Evolutionary conservation across 2,113 vertebrate species (phyloP).

Genomic region (Pleuronectes platessa): DNA sequence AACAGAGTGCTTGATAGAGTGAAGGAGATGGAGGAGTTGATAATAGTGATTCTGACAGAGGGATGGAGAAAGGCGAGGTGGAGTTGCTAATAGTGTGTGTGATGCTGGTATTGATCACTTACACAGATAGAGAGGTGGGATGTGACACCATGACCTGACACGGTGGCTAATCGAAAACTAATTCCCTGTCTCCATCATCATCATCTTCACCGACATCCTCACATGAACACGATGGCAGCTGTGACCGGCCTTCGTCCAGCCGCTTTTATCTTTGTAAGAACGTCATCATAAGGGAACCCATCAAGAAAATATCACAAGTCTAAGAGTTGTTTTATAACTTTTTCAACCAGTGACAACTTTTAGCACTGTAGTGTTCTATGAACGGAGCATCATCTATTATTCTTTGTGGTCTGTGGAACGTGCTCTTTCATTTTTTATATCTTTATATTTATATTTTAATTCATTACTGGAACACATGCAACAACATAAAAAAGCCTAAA

Average conservation of each 20-base stretch:
- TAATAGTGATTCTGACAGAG: constrained; percentile 72
- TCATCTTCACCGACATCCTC: constrained; percentile 54
- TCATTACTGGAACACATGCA: too few relatives aligned
- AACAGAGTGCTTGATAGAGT: constrained; percentile 14
- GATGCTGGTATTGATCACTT: constrained; percentile 76
- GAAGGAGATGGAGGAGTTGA: constrained; percentile 42
- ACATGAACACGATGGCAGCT: constrained; percentile 21
- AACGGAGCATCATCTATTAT: not conserved
- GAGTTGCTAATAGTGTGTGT: constrained; percentile 72
- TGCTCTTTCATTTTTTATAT: too few relatives aligned
- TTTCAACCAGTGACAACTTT: not conserved
- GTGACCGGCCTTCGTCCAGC: constrained; percentile 24
- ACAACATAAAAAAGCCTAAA: too few relatives aligned
- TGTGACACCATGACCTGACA: constrained; percentile 72
- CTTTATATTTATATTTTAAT: too few relatives aligned
- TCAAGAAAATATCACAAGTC: not conserved
- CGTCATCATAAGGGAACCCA: not conserved
- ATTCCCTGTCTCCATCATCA: constrained; percentile 70
- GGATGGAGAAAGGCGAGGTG: constrained; percentile 46
- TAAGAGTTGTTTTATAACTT: not conserved
- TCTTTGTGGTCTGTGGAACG: not conserved
- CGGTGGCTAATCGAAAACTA: constrained; percentile 77
- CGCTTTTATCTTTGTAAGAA: constrained; percentile 16
- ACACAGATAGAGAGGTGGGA: constrained; percentile 68
- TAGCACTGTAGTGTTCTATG: not conserved